These are phyloP conservation scores for Pseudopipra pipra DNA, from an alignment of 2,113 vertebrate species.

Conservation along the genomic window DNA sequence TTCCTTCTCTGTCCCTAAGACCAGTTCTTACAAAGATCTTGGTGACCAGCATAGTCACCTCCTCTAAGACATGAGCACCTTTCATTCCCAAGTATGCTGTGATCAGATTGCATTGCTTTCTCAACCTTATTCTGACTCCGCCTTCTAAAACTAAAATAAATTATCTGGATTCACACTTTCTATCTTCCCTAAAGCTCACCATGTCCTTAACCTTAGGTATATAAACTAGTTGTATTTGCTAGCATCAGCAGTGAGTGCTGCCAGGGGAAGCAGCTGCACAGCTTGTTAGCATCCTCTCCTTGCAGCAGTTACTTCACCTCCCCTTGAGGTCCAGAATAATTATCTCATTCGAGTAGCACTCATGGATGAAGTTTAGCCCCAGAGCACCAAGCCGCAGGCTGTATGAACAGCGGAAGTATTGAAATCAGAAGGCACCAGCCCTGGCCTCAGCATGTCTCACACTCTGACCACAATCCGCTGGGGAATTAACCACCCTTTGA, in stretches of 20 bases:
- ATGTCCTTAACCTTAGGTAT: neutral
- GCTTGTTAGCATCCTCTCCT: neutral
- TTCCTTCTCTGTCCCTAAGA: neutral
- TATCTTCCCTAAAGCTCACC: neutral
- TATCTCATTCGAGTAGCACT: neutral
- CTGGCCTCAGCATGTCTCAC: neutral
- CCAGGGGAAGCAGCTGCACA: neutral
- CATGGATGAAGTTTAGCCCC: no score
- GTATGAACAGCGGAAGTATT: neutral
- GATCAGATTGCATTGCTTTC: rapidly evolving
- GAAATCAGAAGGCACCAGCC: neutral
- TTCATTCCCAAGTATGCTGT: neutral
- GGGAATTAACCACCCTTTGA: neutral
- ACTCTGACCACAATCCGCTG: neutral
- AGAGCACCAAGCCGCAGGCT: neutral
- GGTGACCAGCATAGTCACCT: neutral
- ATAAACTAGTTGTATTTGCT: neutral
- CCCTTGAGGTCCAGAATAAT: neutral
- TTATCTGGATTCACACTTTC: neutral
- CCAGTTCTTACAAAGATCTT: neutral
- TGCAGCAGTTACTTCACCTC: neutral
- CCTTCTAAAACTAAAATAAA: neutral
- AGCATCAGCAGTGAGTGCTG: no score
- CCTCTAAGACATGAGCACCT: neutral
- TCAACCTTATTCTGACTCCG: neutral